Conservation (phyloP, 2,113 vertebrate genomes). For the Eurypyga helias region DNA sequence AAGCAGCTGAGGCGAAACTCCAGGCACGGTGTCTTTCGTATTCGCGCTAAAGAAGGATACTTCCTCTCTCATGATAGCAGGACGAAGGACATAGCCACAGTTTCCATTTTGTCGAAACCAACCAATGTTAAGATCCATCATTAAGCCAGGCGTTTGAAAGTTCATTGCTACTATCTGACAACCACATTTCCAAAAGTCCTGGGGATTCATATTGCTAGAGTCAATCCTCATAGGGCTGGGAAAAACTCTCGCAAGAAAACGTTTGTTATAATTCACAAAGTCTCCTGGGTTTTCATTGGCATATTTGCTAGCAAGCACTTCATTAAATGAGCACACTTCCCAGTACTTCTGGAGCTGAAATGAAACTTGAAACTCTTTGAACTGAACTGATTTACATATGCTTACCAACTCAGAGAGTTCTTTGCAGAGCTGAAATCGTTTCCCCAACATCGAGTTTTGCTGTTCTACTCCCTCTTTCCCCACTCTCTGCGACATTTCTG, state of each 20-base stretch:
- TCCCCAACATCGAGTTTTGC: slow-evolving; percentile 76
- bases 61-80: slow-evolving; percentile 96
- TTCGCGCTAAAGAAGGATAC: slow-evolving; percentile 98
- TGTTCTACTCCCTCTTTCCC: slow-evolving; percentile 85
- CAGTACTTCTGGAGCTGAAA: slow-evolving; percentile 96
- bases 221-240: slow-evolving; percentile 98
- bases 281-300: slow-evolving; percentile 93
- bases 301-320: slow-evolving; percentile 92
- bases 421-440: slow-evolving; percentile 92
- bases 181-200: slow-evolving; percentile 98
- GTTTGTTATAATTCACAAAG: slow-evolving; percentile 98
- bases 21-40: slow-evolving; percentile 96
- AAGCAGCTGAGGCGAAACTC: slow-evolving; percentile 95
- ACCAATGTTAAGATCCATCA: slow-evolving; percentile 98
- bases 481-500: slow-evolving; percentile 93
- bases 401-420: slow-evolving; percentile 95
- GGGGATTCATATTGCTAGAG: slow-evolving; percentile 99
- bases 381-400: slow-evolving; percentile 94
- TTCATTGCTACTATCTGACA: slow-evolving; percentile 99
- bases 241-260: slow-evolving; percentile 91
- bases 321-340: slow-evolving; percentile 97
- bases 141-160: slow-evolving; percentile 95
- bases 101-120: slow-evolving; percentile 98
- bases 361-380: slow-evolving; percentile 92
- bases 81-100: slow-evolving; percentile 94